These are phyloP conservation scores for Pollimyrus isidori DNA, from an alignment of 2,113 vertebrate genomes.

Conservation along the genomic window DNA sequence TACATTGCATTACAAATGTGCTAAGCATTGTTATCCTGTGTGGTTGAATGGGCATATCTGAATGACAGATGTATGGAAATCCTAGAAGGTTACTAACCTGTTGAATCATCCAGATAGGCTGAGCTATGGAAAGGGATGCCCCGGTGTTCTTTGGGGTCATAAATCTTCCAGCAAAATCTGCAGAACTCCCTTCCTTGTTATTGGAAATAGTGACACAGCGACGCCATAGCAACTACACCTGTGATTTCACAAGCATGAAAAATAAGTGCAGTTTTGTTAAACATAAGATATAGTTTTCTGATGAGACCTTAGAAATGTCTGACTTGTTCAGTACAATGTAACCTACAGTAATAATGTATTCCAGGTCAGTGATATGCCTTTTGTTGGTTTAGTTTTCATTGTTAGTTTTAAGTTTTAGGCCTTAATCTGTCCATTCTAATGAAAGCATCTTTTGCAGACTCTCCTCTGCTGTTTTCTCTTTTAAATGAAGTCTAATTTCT, in stretches of 20 bases:
- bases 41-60: background rate
- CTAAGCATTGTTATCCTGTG: background rate
- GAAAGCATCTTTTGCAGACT: background rate
- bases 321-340: background rate
- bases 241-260: constrained; percentile 11
- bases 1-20: background rate
- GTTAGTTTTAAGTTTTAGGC: background rate
- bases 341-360: background rate
- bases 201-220: constrained; percentile 1
- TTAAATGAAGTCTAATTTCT: background rate
- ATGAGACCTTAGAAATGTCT: background rate
- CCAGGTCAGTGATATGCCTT: background rate
- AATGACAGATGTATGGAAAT: constrained; percentile 13
- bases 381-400: background rate
- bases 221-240: background rate
- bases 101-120: constrained; percentile 16
- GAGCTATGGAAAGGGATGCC: constrained; percentile 42
- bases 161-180: constrained; percentile 36
- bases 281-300: background rate
- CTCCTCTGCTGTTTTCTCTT: background rate
- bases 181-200: constrained; percentile 41
- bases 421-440: background rate
- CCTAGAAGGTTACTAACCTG: constrained; percentile 34
- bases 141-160: constrained; percentile 28
- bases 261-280: background rate